These are phyloP conservation scores for Bombylius discolor DNA, from an alignment of 2,888 invertebrate genomes.

Conservation along the genomic window DNA sequence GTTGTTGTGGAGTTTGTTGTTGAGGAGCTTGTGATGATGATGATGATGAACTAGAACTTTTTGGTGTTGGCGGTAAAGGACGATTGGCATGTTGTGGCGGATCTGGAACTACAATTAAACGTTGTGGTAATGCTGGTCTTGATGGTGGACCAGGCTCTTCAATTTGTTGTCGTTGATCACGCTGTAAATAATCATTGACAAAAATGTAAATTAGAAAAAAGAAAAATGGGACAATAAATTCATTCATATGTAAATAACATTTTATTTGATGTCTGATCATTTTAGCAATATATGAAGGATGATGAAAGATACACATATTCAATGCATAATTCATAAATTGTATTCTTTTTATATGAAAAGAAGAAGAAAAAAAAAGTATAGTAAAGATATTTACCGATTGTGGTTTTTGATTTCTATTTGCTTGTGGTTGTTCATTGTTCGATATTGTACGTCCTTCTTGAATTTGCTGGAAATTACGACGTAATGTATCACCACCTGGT, in stretches of 20 bases:
- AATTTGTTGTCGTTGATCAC: conserved; percentile 35
- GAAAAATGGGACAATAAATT: background rate
- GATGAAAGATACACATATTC: no score
- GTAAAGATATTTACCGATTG: conserved; percentile 30
- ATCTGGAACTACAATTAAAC: conserved; percentile 84
- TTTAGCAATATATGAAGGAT: no score
- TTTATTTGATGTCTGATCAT: no score
- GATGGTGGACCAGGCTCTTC: conserved; percentile 80
- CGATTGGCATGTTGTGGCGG: conserved; percentile 52
- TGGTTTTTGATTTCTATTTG: conserved; percentile 42
- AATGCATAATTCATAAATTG: no score
- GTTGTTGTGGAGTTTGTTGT: conserved; percentile 45
- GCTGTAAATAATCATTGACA: conserved; percentile 14
- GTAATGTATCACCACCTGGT: conserved; percentile 84
- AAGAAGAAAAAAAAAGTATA: background rate
- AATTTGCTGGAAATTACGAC: conserved; percentile 96
- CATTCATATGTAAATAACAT: background rate
- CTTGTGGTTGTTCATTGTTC: conserved; percentile 47
- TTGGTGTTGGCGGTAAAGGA: conserved; percentile 74
- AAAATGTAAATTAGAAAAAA: background rate
- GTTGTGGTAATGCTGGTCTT: conserved; percentile 77
- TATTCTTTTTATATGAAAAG: no score
- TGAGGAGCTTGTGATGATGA: conserved; percentile 37
- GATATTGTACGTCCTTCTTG: conserved; percentile 63
- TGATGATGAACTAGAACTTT: conserved; percentile 48